A percentile compares a stretch with the other conserved stretches of the same genome.
phyloP scores from a whole-genome alignment of 2,888 invertebrate species.

The Chromoteleia sp. region DNA sequence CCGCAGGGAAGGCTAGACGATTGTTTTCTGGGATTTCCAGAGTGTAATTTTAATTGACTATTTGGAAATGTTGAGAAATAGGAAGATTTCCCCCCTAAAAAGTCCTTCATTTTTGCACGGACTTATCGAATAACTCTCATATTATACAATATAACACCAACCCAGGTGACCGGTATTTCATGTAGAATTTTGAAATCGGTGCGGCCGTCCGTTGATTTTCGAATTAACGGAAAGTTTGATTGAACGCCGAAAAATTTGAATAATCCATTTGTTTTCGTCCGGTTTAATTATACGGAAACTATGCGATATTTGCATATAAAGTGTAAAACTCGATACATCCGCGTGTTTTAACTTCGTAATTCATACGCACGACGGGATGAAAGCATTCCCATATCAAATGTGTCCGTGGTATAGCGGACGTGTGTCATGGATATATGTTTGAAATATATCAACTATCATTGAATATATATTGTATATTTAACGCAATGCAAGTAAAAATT shows the following conservation, averaged over 20 bases:
- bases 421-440: conserved; percentile 14
- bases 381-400: conserved; percentile 20
- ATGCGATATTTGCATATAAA: conserved; percentile 14
- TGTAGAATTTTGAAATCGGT: neutral
- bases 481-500: too few relatives aligned
- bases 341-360: conserved; percentile 33
- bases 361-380: conserved; percentile 22
- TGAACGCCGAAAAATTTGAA: conserved; percentile 4
- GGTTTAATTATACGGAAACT: conserved; percentile 13
- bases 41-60: too few relatives aligned
- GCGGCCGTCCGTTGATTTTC: neutral
- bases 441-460: conserved; percentile 17
- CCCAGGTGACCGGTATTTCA: too few relatives aligned
- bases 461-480: conserved; percentile 15
- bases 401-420: conserved; percentile 19
- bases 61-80: too few relatives aligned
- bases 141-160: too few relatives aligned
- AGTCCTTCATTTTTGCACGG: too few relatives aligned
- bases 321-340: neutral
- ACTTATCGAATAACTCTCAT: too few relatives aligned
- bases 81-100: too few relatives aligned
- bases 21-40: too few relatives aligned
- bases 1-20: too few relatives aligned
- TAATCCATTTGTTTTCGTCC: conserved; percentile 9
- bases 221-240: conserved; percentile 11